A percentile compares a stretch with the other conserved stretches of the same genome.
These are phyloP conservation scores for Chionodraco myersi DNA, from an alignment of 2,113 vertebrate genomes.

Conservation along the genomic window DNA sequence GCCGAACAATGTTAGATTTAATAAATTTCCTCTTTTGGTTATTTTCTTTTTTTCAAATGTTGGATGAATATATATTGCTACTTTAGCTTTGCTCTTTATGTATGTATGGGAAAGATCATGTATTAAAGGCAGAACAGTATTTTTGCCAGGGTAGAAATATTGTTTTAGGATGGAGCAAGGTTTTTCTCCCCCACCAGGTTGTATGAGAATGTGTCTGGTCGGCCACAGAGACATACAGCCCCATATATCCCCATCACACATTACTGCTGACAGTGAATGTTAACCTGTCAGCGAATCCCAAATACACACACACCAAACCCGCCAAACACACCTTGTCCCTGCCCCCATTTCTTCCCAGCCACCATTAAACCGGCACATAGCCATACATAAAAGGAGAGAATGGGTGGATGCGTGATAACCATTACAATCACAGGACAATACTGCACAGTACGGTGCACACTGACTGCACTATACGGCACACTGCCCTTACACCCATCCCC, in stretches of 20 bases:
- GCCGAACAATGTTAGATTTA: neutral
- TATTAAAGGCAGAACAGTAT: conserved; percentile 4
- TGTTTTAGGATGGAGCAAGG: conserved; percentile 13
- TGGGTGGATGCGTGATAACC: conserved; percentile 58
- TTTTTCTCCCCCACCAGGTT: neutral
- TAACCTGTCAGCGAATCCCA: conserved; percentile 64
- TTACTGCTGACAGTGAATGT: conserved; percentile 73
- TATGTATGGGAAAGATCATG: neutral
- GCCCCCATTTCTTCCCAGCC: conserved; percentile 43
- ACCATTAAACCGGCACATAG: conserved; percentile 50
- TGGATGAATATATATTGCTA: conserved; percentile 22
- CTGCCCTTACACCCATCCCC: conserved; percentile 48
- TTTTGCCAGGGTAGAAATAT: neutral
- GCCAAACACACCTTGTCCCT: conserved; percentile 26
- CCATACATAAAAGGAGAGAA: conserved; percentile 45
- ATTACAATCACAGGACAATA: conserved; percentile 66
- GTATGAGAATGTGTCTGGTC: conserved; percentile 42
- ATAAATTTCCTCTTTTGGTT: neutral
- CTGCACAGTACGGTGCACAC: conserved; percentile 40
- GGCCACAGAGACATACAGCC: conserved; percentile 57
- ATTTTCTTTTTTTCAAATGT: neutral
- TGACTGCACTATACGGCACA: conserved; percentile 52
- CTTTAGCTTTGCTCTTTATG: neutral
- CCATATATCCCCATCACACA: conserved; percentile 64
- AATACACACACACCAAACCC: conserved; percentile 22